Percentiles rank a stretch among this genome's conserved stretches.
These are phyloP conservation scores for Dasysyrphus tricinctus DNA, from an alignment of 2,888 invertebrate species.

Conservation along the genomic window DNA sequence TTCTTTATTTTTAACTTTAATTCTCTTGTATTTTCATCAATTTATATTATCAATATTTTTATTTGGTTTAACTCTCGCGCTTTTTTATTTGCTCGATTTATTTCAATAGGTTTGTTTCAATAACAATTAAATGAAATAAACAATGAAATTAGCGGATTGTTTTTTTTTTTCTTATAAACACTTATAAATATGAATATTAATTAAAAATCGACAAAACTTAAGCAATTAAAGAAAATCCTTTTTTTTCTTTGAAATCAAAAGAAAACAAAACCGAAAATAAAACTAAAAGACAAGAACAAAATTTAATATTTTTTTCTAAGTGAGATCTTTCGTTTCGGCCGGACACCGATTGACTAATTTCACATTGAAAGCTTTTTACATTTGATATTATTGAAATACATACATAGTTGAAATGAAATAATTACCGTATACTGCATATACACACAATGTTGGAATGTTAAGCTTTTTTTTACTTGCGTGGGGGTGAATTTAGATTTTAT, in stretches of 20 bases:
- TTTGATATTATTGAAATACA: constrained; percentile 58
- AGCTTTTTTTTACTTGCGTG: constrained; percentile 60
- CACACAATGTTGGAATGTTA: constrained; percentile 8
- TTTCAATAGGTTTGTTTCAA: constrained; percentile 59
- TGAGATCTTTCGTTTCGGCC: constrained; percentile 84
- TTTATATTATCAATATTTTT: not conserved
- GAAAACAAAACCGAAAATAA: constrained; percentile 56
- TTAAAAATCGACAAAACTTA: constrained; percentile 26
- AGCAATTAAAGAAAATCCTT: constrained; percentile 38
- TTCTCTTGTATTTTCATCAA: constrained; percentile 26
- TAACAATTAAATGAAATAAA: constrained; percentile 60
- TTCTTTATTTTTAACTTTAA: constrained; percentile 36
- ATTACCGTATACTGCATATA: constrained; percentile 14
- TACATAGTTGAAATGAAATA: constrained; percentile 50
- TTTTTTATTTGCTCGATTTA: constrained; percentile 44
- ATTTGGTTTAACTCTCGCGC: constrained; percentile 11
- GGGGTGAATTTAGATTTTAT: constrained; percentile 25
- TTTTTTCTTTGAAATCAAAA: constrained; percentile 25
- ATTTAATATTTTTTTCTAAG: constrained; percentile 62
- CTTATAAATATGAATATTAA: constrained; percentile 5
- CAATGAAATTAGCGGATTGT: constrained; percentile 37
- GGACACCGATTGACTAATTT: constrained; percentile 84
- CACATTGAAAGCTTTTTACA: constrained; percentile 77
- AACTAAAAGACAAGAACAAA: constrained; percentile 70
- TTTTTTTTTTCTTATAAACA: constrained; percentile 8